Conservation (phyloP, 35 echinoderm and acorn worm genomes). For the Nesometra sesokonis region DNA sequence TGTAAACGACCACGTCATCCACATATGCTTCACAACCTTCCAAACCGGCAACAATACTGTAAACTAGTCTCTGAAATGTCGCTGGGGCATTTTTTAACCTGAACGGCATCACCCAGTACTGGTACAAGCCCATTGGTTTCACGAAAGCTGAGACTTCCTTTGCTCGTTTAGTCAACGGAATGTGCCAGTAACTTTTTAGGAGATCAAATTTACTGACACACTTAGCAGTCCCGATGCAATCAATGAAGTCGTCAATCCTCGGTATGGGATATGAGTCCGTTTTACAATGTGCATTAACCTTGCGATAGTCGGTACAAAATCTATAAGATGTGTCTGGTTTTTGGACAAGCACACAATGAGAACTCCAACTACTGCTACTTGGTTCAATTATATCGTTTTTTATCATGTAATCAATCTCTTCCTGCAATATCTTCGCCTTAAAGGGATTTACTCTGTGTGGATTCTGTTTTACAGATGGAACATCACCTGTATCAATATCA, state of each 20-base stretch:
- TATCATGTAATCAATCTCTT: constrained; percentile 49
- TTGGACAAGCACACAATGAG: constrained; percentile 32
- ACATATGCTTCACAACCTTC: constrained; percentile 25
- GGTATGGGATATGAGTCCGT: constrained; percentile 55
- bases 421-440: no score
- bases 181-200: constrained; percentile 47
- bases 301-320: constrained; percentile 65
- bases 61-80: not conserved
- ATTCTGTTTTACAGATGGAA: not conserved
- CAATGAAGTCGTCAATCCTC: constrained; percentile 56
- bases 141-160: constrained; percentile 26
- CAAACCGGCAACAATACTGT: not conserved
- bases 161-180: no score
- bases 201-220: constrained; percentile 49
- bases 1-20: constrained; percentile 36
- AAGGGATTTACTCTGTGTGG: no score
- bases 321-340: constrained; percentile 26
- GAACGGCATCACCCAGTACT: constrained; percentile 19
- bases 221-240: constrained; percentile 27
- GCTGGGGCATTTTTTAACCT: no score
- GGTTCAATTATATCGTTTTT: constrained; percentile 49
- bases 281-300: constrained; percentile 36
- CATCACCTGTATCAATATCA: no score
- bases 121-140: not conserved
- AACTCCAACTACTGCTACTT: constrained; percentile 47